Evolutionary conservation across 2,888 invertebrate species (phyloP), one percentile per base, ranked within the genome.

Genomic region (Bellardia pandia): DNA sequence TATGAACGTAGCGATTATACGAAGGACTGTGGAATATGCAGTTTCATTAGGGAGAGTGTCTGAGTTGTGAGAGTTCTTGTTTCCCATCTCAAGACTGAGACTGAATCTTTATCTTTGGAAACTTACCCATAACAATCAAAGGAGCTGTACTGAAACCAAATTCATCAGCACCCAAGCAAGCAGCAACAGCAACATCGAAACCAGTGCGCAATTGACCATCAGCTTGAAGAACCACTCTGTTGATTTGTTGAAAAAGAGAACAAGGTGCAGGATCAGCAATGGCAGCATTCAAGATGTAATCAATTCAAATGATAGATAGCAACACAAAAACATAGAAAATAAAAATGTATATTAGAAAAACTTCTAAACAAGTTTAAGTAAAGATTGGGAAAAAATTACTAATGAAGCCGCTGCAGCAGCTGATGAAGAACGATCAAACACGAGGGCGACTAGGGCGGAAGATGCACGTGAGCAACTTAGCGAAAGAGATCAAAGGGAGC

Each of bases 121-220:
- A 88, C 91, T 93, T 91, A 95, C 95, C 99, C 94, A 99, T 96
- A 2, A 98, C 98, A 91, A 99, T 99, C 75, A 99, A 95, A 0
- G 99, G 99, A 3, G 99, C 99, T 0, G 99, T 99, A 93, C 99
- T 99, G 94, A 99, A 98, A 33, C 99, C 99, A 93, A 99, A 98
- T 94, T 99, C 99, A 93, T 99, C 99, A 9, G 99, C 99, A 37
- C 99, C 99, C 56, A 99, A 94, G 60, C 99, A 93, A 0, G 98
- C 99, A 2, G 99, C 99, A 37, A 99, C 97, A 90, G 99, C 96
- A 40, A 99, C 98, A 94, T 99, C 99, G 92, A 98, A 98, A 37
- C 99, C 98, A 5, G 98, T 98, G 86, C 99, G 95, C 89, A 99
- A 96, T 93, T 99, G 99, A 53, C 99, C 99, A 94, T 99, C 99